phyloP scores from a whole-genome alignment of 2,797 vertebrate species.

The Pristis pectinata region DNA sequence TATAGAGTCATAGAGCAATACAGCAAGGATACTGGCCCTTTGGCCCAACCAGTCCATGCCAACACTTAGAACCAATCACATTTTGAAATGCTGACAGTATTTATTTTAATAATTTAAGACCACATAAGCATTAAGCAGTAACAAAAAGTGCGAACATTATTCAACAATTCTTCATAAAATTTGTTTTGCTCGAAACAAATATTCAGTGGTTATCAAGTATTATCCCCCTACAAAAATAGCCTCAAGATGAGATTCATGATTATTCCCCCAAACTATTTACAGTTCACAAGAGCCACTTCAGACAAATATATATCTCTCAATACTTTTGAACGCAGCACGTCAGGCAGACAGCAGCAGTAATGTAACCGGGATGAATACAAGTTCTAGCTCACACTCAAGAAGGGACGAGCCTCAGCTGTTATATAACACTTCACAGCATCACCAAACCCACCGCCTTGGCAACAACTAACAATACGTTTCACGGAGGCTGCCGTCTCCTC shows the following conservation, averaged over 20 bases:
- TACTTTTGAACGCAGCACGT: slow-evolving; percentile 67
- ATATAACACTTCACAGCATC: slow-evolving; percentile 66
- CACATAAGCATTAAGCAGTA: slow-evolving; percentile 88
- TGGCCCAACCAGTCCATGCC: too few relatives aligned
- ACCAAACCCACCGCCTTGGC: slow-evolving; percentile 68
- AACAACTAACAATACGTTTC: slow-evolving; percentile 71
- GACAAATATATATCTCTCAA: slow-evolving; percentile 68
- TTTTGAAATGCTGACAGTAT: slow-evolving; percentile 67
- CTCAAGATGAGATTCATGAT: slow-evolving; percentile 66
- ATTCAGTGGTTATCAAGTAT: slow-evolving; percentile 57
- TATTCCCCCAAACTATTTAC: slow-evolving; percentile 69
- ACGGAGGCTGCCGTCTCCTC: slow-evolving; percentile 58
- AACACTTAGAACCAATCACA: background rate
- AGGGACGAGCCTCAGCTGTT: slow-evolving; percentile 67
- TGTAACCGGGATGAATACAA: slow-evolving; percentile 56
- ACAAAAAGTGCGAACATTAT: slow-evolving; percentile 86
- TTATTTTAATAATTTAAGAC: slow-evolving; percentile 97
- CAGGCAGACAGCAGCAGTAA: slow-evolving; percentile 78
- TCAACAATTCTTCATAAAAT: slow-evolving; percentile 69
- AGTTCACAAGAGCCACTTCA: slow-evolving; percentile 64
- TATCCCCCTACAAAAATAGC: slow-evolving; percentile 87
- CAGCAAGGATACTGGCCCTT: too few relatives aligned
- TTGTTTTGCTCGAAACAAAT: slow-evolving; percentile 57
- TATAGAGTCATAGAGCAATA: too few relatives aligned
- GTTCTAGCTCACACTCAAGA: slow-evolving; percentile 54